Base-by-base conservation (phyloP, 2,888 invertebrate genomes). In the Drymonia ruficornis region DNA sequence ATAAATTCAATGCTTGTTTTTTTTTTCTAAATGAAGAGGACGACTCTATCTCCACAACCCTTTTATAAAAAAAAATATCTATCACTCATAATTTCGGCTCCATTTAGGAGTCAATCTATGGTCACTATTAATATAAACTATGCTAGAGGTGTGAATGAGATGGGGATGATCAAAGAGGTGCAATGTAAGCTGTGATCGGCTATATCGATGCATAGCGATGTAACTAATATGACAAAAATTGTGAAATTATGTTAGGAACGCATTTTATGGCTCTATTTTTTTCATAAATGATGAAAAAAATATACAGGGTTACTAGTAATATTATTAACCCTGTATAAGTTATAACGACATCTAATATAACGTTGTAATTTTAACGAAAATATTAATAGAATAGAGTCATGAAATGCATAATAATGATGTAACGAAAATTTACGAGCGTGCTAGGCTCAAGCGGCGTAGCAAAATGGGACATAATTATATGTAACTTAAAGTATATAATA, bases 31-130 rank as follows among this genome's bases (percentile, higher is more conserved):
- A 51, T 53, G 52, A 59, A 58, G 63, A 68, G 57, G 63, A 78
- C 81, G 82, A 85, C 86, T 87, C 89, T 83, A 82, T 78, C 83
- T 91, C 91, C 91, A 91, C 91, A 91, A 91, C 91, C 93, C 89
- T 91, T 91, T 83, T 72, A 74, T 68, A 67, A 67, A 65, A 65
- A 61, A 72, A 58, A 49, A 51, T 50, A 43, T n/a, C 28, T 44
- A 45, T 13, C 19, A 48, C 46, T 55, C 55, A 54, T 51, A 56
- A 46, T 16, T 40, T 54, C 49, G 42, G 55, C 52, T 58, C 59
- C 52, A 44, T 40, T 52, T 50, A 57, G 64, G 67, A 56, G 57
- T 59, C 56, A 57, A 44, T 43, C 40, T 70, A 52, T 66, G 40
- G 15, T 52, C 38, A 55, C 59, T 63, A 67, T 38, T 49, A 59